Conservation (phyloP, 2,888 invertebrate species). For the Callosobruchus maculatus region DNA sequence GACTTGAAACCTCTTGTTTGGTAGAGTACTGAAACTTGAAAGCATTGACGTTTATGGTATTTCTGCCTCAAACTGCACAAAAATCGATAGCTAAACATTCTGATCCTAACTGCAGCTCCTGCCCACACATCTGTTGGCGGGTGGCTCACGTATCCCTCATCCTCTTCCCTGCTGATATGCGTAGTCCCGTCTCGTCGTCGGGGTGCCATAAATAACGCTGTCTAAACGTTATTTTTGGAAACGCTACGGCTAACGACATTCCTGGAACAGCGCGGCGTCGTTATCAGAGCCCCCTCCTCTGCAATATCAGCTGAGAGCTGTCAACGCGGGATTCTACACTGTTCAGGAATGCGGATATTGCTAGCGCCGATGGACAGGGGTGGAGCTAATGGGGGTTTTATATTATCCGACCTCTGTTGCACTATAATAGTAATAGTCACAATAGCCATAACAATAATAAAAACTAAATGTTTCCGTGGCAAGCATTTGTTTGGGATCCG, state of each 20-base stretch:
- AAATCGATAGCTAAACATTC: too few relatives aligned
- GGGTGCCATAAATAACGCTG: conserved; percentile 48
- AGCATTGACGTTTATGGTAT: too few relatives aligned
- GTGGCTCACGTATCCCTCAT: conserved; percentile 3
- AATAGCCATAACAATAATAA: too few relatives aligned
- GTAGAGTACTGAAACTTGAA: too few relatives aligned
- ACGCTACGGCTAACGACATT: conserved; percentile 46
- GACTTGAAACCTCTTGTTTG: too few relatives aligned
- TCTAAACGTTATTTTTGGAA: conserved; percentile 50
- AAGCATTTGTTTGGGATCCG: too few relatives aligned
- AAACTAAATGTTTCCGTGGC: too few relatives aligned
- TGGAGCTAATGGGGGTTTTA: not conserved
- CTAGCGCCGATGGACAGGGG: conserved; percentile 10
- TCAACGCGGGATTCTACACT: conserved; percentile 41
- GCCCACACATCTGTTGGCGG: not conserved
- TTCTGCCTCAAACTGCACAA: too few relatives aligned
- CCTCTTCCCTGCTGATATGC: conserved; percentile 15
- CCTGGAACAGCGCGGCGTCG: conserved; percentile 45
- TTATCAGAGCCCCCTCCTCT: conserved; percentile 43
- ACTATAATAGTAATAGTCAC: too few relatives aligned
- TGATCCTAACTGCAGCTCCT: too few relatives aligned
- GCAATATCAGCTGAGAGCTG: conserved; percentile 39
- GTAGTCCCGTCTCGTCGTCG: conserved; percentile 35
- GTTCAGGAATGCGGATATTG: conserved; percentile 49
- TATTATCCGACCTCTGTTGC: too few relatives aligned